Evolutionary conservation across 2,888 invertebrate species (phyloP).

Genomic region (Caenorhabditis doughertyi): DNA sequence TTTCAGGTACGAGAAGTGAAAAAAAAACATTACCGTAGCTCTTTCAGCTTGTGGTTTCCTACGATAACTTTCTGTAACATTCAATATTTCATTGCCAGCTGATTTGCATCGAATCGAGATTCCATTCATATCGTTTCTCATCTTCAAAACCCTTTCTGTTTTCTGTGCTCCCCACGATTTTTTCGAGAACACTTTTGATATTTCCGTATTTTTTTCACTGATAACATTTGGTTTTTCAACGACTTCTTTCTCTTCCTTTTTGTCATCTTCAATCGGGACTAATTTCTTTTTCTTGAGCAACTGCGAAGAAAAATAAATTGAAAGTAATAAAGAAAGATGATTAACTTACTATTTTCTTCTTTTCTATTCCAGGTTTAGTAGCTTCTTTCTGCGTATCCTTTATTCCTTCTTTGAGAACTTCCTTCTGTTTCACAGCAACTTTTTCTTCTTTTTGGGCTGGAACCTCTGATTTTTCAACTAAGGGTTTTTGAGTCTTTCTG

Average conservation of each 20-base stretch:
- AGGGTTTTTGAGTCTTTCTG: background rate
- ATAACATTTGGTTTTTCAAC: constrained; percentile 35
- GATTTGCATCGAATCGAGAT: constrained; percentile 24
- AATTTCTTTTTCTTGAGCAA: constrained; percentile 51
- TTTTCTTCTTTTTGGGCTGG: background rate
- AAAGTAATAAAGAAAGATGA: background rate
- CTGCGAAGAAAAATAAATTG: constrained; percentile 14
- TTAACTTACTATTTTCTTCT: constrained; percentile 42
- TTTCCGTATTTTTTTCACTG: constrained; percentile 39
- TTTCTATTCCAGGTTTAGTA: constrained; percentile 36
- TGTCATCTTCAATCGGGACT: constrained; percentile 39
- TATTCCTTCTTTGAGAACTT: background rate
- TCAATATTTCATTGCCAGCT: constrained; percentile 8
- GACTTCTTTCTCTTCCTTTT: constrained; percentile 5
- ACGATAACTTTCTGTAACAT: constrained; percentile 29
- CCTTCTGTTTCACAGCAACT: background rate
- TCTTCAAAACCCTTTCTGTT: constrained; percentile 31
- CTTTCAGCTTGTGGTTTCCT: constrained; percentile 38
- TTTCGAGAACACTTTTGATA: constrained; percentile 40
- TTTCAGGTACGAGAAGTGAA: background rate
- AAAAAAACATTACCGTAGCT: constrained; percentile 41
- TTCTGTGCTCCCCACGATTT: constrained; percentile 45
- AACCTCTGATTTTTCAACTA: background rate
- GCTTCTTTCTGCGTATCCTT: constrained; percentile 4
- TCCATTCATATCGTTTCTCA: constrained; percentile 35